Evolutionary conservation across 2,888 invertebrate genomes (phyloP).

Genomic region (Muscina levida): DNA sequence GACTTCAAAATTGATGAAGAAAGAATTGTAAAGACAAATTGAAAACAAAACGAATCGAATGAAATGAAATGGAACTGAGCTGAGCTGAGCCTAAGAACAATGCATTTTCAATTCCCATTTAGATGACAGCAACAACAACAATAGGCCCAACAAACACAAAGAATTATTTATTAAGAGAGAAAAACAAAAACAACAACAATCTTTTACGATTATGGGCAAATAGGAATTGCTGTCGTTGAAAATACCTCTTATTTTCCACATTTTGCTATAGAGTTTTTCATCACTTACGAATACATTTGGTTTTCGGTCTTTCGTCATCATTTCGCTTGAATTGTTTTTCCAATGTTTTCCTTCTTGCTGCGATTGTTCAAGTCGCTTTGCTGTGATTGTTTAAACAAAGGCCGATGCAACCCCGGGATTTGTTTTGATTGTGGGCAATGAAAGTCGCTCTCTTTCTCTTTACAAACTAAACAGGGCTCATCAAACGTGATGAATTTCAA

Average conservation of each 20-base stretch:
- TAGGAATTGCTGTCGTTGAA: background rate
- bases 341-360: background rate
- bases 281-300: constrained; percentile 11
- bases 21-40: constrained; percentile 22
- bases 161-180: constrained; percentile 1
- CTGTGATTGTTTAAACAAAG: constrained; percentile 32
- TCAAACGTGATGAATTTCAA: background rate
- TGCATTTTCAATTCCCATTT: background rate
- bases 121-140: background rate
- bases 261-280: constrained; percentile 24
- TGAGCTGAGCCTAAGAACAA: constrained; percentile 5
- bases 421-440: constrained; percentile 38
- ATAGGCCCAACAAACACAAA: background rate
- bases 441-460: no score
- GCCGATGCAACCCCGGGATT: constrained; percentile 10
- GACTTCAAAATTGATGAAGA: background rate
- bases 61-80: background rate
- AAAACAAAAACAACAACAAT: no score
- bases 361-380: constrained; percentile 6
- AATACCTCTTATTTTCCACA: constrained; percentile 11
- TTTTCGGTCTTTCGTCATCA: constrained; percentile 17
- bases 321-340: constrained; percentile 14
- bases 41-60: background rate
- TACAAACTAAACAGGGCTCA: constrained; percentile 46
- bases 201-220: background rate